Evolutionary conservation across 1,140 invertebrate species (phyloP).

Genomic region (Ptiloglossa arizonensis): DNA sequence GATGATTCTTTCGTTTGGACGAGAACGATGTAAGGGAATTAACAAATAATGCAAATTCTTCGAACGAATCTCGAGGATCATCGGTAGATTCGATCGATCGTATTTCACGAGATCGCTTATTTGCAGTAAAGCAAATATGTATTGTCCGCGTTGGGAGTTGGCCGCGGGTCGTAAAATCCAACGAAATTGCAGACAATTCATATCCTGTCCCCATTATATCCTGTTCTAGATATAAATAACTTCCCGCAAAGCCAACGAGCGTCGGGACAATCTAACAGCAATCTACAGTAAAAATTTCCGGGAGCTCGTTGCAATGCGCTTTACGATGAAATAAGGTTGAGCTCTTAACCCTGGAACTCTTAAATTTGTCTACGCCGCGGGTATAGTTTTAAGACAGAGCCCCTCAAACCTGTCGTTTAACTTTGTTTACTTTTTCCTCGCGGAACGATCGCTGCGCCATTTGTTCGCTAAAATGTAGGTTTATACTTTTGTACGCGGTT

Average conservation of each 20-base stretch:
- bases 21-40: no score
- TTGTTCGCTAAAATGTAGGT: no score
- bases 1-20: no score
- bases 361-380: not conserved
- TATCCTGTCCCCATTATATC: not conserved
- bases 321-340: not conserved
- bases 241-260: no score
- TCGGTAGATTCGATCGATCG: no score
- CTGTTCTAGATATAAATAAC: not conserved
- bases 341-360: not conserved
- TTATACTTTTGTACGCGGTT: no score
- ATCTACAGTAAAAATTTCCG: not conserved
- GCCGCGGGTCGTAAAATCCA: not conserved
- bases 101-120: not conserved
- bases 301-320: not conserved
- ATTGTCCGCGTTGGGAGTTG: not conserved
- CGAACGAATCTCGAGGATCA: no score
- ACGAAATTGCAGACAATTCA: not conserved
- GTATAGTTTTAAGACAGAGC: not conserved
- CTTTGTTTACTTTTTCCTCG: not conserved
- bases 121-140: not conserved
- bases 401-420: not conserved
- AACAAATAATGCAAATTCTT: no score
- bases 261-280: not conserved
- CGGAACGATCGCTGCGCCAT: no score